phyloP scores from a whole-genome alignment of 2,888 invertebrate genomes.

The Mellilla xanthometata region DNA sequence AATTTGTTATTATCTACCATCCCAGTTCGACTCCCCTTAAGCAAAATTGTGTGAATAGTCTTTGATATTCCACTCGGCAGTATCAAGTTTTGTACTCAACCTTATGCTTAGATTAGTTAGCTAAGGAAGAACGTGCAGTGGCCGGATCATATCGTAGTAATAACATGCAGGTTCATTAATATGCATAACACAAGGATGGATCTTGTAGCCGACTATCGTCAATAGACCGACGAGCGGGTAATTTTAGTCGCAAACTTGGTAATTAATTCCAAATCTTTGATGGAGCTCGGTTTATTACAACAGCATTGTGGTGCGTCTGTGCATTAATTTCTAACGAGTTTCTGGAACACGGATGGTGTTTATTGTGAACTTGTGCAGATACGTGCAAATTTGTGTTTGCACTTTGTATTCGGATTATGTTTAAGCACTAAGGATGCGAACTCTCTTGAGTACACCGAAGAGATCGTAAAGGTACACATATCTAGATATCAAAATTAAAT shows the following conservation, averaged over 20 bases:
- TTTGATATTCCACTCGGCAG: constrained; percentile 40
- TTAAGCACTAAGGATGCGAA: background rate
- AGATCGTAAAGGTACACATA: too few species aligned
- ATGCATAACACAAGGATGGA: constrained; percentile 68
- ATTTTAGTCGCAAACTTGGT: constrained; percentile 66
- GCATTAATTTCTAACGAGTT: constrained; percentile 44
- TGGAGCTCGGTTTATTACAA: constrained; percentile 58
- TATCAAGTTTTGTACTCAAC: constrained; percentile 1
- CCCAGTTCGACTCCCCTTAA: too few species aligned
- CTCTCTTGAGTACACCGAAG: too few species aligned
- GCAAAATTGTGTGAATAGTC: constrained; percentile 12
- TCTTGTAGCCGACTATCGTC: constrained; percentile 60
- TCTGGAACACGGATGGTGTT: constrained; percentile 23
- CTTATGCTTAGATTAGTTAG: constrained; percentile 2
- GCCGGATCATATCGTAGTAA: constrained; percentile 50
- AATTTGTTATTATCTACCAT: too few species aligned
- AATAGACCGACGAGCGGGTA: constrained; percentile 48
- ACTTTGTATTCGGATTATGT: background rate
- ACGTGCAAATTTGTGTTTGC: constrained; percentile 10
- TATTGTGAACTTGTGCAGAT: constrained; percentile 11
- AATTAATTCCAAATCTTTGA: constrained; percentile 72
- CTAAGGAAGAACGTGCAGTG: constrained; percentile 23
- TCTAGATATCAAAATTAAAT: too few species aligned
- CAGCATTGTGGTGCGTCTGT: constrained; percentile 40
- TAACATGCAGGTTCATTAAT: constrained; percentile 67